These are phyloP conservation scores for Caranx melampygus DNA, from an alignment of 2,113 vertebrate species.

Conservation along the genomic window DNA sequence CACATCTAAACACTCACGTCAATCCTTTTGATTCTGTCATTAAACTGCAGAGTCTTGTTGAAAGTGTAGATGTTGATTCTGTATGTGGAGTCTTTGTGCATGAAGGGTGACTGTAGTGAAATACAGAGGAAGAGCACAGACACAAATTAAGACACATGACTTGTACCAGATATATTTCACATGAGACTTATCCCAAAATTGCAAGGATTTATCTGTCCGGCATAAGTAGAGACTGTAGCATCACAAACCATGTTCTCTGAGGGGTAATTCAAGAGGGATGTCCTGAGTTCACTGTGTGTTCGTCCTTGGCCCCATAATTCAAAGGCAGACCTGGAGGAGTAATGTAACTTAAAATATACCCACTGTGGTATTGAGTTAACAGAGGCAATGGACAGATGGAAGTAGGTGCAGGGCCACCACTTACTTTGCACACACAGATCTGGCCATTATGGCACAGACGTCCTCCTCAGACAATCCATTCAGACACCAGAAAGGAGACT, in stretches of 20 bases:
- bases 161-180: background rate
- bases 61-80: slow-evolving; percentile 95
- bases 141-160: background rate
- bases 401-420: slow-evolving; percentile 24
- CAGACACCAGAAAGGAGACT: slow-evolving; percentile 97
- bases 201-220: background rate
- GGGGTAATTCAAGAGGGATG: slow-evolving; percentile 89
- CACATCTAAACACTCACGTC: slow-evolving; percentile 86
- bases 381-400: background rate
- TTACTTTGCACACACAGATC: slow-evolving; percentile 99
- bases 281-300: slow-evolving; percentile 87
- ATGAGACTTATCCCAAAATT: background rate
- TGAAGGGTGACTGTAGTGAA: slow-evolving; percentile 87
- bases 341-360: background rate
- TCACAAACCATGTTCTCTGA: slow-evolving; percentile 88
- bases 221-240: background rate
- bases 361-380: background rate
- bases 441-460: slow-evolving; percentile 89
- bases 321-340: slow-evolving; percentile 91
- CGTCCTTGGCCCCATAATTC: slow-evolving; percentile 95
- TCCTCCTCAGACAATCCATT: slow-evolving; percentile 90
- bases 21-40: slow-evolving; percentile 91
- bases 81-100: slow-evolving; percentile 90
- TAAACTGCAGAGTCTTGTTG: slow-evolving; percentile 93
- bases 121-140: slow-evolving; percentile 7